Percentiles rank a stretch among this genome's conserved stretches.
Evolutionary conservation across 2,113 vertebrate genomes (phyloP).

Genomic region (Nestor notabilis): DNA sequence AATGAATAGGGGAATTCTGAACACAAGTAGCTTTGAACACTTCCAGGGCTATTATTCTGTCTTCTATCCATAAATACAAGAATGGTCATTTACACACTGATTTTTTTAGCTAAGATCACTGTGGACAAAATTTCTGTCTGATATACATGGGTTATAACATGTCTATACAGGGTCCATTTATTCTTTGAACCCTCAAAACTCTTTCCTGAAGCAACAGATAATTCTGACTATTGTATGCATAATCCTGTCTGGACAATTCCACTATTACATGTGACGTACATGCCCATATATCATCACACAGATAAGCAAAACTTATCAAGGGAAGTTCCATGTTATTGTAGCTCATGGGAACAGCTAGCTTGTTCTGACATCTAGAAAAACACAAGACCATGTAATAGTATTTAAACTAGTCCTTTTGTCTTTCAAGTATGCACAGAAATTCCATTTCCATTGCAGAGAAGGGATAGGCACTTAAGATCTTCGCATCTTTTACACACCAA

Average conservation of each 20-base stretch:
- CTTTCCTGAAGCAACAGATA: background rate
- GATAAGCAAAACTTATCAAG: background rate
- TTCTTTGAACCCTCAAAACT: background rate
- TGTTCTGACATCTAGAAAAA: background rate
- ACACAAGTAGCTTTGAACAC: background rate
- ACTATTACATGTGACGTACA: background rate
- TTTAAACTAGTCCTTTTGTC: background rate
- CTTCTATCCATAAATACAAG: background rate
- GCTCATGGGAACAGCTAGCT: background rate
- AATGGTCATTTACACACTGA: background rate
- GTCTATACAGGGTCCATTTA: background rate
- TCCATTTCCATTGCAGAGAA: background rate
- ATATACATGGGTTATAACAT: rapidly evolving
- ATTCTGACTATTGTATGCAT: background rate
- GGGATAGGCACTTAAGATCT: background rate
- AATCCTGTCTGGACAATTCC: background rate
- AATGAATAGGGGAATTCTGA: background rate
- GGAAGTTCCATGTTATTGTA: rapidly evolving
- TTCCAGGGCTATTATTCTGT: background rate
- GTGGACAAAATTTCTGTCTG: background rate
- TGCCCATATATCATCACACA: background rate
- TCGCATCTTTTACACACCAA: background rate
- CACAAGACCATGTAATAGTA: rapidly evolving
- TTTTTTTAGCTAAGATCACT: background rate
- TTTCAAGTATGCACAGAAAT: background rate